Percentiles rank a stretch among this genome's conserved stretches.
Conservation (phyloP, 2,113 vertebrate genomes). For the Fregata magnificens region DNA sequence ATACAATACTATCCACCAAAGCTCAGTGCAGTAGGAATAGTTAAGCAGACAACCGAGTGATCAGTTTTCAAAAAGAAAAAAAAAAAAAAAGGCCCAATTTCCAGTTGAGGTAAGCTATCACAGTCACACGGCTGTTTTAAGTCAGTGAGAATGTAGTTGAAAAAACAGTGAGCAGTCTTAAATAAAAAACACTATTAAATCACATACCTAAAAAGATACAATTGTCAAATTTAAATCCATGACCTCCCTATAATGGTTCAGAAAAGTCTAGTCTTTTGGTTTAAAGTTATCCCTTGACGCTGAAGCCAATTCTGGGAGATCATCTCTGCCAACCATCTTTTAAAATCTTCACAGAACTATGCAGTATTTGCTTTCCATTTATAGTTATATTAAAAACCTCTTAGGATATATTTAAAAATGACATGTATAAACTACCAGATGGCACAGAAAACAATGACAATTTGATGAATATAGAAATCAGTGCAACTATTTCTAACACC, state of each 20-base stretch:
- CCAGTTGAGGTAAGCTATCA: not conserved
- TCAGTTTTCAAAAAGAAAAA: not conserved
- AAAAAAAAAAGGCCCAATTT: not conserved
- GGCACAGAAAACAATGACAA: conserved; percentile 66
- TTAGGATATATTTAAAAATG: conserved; percentile 66
- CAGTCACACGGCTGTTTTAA: not conserved
- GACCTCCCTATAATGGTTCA: not conserved
- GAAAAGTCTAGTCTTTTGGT: not conserved
- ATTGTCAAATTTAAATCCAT: not conserved
- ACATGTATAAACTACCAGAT: conserved; percentile 67
- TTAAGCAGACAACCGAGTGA: not conserved
- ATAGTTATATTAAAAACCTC: conserved; percentile 60
- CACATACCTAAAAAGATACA: not conserved
- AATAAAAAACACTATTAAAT: not conserved
- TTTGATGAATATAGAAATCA: conserved; percentile 70
- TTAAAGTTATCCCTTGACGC: not conserved
- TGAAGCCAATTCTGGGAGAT: not conserved
- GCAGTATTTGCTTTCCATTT: conserved; percentile 18
- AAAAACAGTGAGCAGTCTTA: not conserved
- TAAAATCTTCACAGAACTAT: conserved; percentile 1
- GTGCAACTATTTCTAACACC: conserved; percentile 68
- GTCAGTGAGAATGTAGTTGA: not conserved
- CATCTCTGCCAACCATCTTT: not conserved
- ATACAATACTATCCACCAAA: not conserved
- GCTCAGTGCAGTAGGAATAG: not conserved